A percentile compares a stretch with the other conserved stretches of the same genome.
Conservation (phyloP, 2,888 invertebrate species). For the Gastracanthus pulcherrimus region DNA sequence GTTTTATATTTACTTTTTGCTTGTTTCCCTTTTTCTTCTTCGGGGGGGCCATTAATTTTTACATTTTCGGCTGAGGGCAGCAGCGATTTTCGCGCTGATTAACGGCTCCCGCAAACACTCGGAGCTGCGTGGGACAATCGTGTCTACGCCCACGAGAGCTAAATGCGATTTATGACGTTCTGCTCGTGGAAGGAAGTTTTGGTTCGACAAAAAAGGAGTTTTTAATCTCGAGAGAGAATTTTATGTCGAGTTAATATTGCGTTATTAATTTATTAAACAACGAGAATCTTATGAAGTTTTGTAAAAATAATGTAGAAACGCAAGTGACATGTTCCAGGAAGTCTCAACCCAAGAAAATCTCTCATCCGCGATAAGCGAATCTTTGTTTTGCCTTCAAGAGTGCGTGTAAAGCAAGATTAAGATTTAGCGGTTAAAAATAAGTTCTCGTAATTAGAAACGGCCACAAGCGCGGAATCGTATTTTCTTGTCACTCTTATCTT, state of each 20-base stretch:
- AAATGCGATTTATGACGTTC: neutral
- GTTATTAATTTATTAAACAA: too few relatives aligned
- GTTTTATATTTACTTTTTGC: neutral
- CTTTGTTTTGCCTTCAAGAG: neutral
- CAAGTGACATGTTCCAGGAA: neutral
- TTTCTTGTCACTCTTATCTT: neutral
- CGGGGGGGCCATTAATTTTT: neutral
- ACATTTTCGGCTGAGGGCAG: neutral
- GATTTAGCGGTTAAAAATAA: slow-evolving; percentile 13
- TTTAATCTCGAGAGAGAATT: too few relatives aligned
- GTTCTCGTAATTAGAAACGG: neutral
- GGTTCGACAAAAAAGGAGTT: neutral
- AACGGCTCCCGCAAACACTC: too few relatives aligned
- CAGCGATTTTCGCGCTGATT: slow-evolving; percentile 3
- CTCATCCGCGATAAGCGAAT: neutral
- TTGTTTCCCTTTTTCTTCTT: neutral
- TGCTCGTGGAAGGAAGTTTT: neutral
- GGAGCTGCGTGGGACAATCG: too few relatives aligned
- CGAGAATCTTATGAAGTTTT: too few relatives aligned
- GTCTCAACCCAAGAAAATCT: neutral
- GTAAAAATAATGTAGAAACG: neutral
- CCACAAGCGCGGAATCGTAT: neutral
- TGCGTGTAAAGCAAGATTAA: slow-evolving; percentile 7
- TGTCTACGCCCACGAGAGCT: neutral
- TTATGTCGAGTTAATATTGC: too few relatives aligned